Evolutionary conservation across 2,797 vertebrate species (phyloP), one percentile per base, ranked within the genome.

Genomic region (Notamacropus eugenii): DNA sequence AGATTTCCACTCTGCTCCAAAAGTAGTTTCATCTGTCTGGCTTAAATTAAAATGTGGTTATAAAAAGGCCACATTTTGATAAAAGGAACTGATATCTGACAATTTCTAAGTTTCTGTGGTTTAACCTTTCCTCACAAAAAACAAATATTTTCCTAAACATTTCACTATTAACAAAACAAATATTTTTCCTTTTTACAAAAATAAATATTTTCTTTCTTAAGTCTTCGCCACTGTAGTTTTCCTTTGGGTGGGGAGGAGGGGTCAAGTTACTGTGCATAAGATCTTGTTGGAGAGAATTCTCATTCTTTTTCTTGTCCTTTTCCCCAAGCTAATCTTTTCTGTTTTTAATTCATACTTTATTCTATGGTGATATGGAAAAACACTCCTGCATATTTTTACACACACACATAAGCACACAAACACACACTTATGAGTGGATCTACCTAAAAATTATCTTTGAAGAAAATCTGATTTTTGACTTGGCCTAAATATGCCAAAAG

Each of bases 271-370:
- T 46, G 9, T 1, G 22, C 27, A 87, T 19, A 50, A 94, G 57
- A 93, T 28, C 3, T 8, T 0, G 0, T 54, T 1, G 1, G 40
- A 91, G 46, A 0, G 90, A 12, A 27, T 34, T 46, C 5, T 56
- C n/a, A 87, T 54, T 59, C 2, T 27, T 91, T 92, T 55, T 50
- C 2, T 56, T 92, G 95, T 57, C 57, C 93, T 34, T 1, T 5
- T 92, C 40, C 93, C 59, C 62, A n/a, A 74, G 55, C 54, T 90
- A 67, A 96, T 93, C 1, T 59, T 74, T 27, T 87, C 56, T 90
- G 59, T 95, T 91, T 95, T 96, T 87, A 97, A 96, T 56, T 54
- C 95, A 62, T 93, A 74, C 94, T 62, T 94, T 62, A 92, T 62
- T 31, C 34, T 46, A 87, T 92, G 46, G 28, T 91, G 40, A 74